These are phyloP conservation scores for Chrysolina americana DNA, from an alignment of 2,888 invertebrate genomes.

Conservation along the genomic window DNA sequence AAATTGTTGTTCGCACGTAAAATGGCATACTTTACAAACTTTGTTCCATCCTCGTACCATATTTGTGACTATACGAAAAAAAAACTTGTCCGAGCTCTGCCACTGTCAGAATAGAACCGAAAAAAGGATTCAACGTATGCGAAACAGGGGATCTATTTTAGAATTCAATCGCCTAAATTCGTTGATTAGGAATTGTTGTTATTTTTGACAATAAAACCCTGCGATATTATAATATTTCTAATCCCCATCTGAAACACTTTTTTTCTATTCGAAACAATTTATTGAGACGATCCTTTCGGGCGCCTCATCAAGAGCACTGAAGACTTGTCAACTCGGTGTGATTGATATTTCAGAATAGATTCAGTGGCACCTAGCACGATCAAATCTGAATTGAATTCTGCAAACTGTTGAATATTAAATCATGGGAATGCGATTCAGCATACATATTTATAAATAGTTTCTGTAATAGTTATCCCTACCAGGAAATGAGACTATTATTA, in stretches of 20 bases:
- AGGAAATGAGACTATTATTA: neutral
- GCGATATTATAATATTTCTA: no score
- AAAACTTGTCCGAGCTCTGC: no score
- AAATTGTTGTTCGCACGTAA: no score
- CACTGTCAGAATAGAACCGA: no score
- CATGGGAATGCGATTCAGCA: conserved; percentile 7
- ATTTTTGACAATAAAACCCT: no score
- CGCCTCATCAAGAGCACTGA: neutral
- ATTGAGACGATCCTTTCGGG: neutral
- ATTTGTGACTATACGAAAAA: no score
- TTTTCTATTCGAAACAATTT: neutral
- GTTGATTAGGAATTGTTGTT: no score
- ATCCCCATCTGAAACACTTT: neutral
- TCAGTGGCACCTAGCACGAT: conserved; percentile 7
- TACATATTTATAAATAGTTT: conserved; percentile 4
- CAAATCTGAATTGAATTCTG: conserved; percentile 22
- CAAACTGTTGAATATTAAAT: conserved; percentile 14
- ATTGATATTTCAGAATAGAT: conserved; percentile 8
- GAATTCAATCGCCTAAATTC: no score
- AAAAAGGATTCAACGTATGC: no score
- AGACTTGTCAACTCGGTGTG: neutral
- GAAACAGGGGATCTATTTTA: no score
- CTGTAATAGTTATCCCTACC: neutral
- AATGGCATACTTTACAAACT: no score
- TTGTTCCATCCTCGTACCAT: no score